phyloP scores from a whole-genome alignment of 2,797 vertebrate species.

The Ambastaia sidthimunki region DNA sequence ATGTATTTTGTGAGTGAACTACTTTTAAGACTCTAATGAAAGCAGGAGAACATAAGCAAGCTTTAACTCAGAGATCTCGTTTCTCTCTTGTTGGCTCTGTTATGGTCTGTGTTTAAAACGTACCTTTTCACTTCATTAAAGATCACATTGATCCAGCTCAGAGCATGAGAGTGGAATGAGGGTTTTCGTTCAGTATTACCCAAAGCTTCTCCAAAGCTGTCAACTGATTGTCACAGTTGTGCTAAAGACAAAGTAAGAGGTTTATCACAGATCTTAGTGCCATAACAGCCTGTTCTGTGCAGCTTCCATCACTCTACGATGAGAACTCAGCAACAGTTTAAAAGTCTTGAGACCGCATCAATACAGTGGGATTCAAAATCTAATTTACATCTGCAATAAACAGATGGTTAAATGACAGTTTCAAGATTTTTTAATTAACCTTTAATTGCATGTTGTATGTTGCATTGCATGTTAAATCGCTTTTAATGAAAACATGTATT shows the following conservation, averaged over 20 bases:
- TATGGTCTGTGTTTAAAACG: constrained; percentile 28
- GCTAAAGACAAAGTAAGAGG: constrained; percentile 31
- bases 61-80: neutral
- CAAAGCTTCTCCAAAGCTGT: constrained; percentile 31
- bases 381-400: neutral
- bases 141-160: constrained; percentile 30
- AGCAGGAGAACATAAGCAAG: neutral
- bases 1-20: too few relatives aligned
- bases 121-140: constrained; percentile 25
- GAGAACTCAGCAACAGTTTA: constrained; percentile 2
- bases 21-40: neutral
- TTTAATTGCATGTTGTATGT: neutral
- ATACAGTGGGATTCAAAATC: neutral
- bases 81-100: neutral
- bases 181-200: constrained; percentile 8
- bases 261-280: constrained; percentile 17
- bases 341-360: neutral
- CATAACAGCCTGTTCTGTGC: constrained; percentile 14
- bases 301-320: constrained; percentile 31
- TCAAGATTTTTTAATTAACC: neutral
- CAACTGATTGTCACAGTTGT: constrained; percentile 25
- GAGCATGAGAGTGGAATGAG: neutral
- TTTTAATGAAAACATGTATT: too few relatives aligned
- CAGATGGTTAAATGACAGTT: too few relatives aligned
- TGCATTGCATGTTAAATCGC: neutral